Conservation (phyloP, 2,888 invertebrate species). For the Pachycephus smyrnensis region DNA sequence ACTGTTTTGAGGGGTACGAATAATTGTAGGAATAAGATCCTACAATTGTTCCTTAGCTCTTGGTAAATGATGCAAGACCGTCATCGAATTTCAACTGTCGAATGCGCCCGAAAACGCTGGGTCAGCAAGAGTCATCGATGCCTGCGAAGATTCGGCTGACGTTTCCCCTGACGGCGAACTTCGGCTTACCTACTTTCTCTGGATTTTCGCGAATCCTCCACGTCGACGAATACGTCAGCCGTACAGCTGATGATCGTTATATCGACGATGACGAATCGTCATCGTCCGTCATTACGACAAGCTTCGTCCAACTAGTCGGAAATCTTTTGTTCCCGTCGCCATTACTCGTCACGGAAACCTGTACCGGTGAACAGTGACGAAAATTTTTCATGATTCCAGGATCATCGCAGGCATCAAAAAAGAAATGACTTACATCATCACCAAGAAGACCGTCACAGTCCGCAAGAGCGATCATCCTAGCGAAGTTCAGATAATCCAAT, state of each 20-base stretch:
- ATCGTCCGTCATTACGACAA: not conserved
- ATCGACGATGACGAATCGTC: not conserved
- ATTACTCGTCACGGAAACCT: not conserved
- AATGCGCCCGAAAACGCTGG: not conserved
- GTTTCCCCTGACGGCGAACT: not conserved
- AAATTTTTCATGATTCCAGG: not conserved
- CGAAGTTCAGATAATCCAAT: constrained; percentile 2
- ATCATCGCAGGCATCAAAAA: not conserved
- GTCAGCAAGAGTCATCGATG: constrained; percentile 3
- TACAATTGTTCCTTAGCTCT: not conserved
- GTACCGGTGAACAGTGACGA: not conserved
- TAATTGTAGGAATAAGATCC: not conserved
- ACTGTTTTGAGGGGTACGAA: not conserved
- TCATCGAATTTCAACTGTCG: not conserved
- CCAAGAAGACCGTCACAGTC: not conserved
- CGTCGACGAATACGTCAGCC: not conserved
- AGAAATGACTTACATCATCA: not conserved
- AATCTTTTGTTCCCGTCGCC: not conserved
- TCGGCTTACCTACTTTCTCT: not conserved
- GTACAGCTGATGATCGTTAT: not conserved
- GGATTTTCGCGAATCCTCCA: not conserved
- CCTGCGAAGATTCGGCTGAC: not conserved
- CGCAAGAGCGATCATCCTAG: not conserved
- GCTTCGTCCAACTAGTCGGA: not conserved
- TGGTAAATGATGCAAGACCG: constrained; percentile 3